These are phyloP conservation scores for Malacoctenus gilli DNA, from an alignment of 2,797 vertebrate genomes.

Conservation along the genomic window DNA sequence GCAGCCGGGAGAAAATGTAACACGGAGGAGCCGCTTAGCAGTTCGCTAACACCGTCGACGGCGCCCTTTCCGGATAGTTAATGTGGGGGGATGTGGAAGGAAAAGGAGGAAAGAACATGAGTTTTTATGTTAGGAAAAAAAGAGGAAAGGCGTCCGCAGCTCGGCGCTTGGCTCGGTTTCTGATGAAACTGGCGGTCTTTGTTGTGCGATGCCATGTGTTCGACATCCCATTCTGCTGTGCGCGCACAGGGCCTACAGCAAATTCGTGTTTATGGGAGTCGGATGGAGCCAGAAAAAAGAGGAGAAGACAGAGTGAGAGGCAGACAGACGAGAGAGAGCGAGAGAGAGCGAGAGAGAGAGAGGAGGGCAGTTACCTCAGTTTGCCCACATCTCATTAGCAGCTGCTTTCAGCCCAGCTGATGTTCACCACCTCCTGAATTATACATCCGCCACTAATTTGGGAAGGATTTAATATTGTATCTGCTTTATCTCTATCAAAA, in stretches of 20 bases:
- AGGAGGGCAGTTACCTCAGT: conserved; percentile 64
- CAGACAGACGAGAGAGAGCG: conserved; percentile 20
- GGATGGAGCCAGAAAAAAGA: conserved; percentile 36
- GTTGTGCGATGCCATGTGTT: conserved; percentile 63
- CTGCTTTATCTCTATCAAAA: conserved; percentile 70
- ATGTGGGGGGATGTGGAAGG: conserved; percentile 34
- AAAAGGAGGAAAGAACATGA: conserved; percentile 30
- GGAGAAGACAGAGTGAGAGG: background rate
- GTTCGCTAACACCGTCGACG: no score
- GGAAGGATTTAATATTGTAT: conserved; percentile 74
- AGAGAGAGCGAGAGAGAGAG: conserved; percentile 26
- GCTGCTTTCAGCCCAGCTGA: conserved; percentile 67
- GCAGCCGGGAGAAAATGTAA: no score
- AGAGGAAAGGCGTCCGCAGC: conserved; percentile 10
- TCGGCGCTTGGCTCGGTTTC: conserved; percentile 35
- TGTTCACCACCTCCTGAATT: conserved; percentile 74
- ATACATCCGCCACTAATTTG: conserved; percentile 77
- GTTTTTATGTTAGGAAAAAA: conserved; percentile 20
- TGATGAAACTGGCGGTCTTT: conserved; percentile 62
- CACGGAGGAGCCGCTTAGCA: no score
- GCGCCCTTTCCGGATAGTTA: conserved; percentile 37
- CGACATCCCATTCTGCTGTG: conserved; percentile 37
- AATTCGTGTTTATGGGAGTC: conserved; percentile 51
- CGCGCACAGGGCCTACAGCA: conserved; percentile 43
- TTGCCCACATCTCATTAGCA: conserved; percentile 74